Conservation (phyloP, 2,113 vertebrate genomes). For the Semnornis frantzii region DNA sequence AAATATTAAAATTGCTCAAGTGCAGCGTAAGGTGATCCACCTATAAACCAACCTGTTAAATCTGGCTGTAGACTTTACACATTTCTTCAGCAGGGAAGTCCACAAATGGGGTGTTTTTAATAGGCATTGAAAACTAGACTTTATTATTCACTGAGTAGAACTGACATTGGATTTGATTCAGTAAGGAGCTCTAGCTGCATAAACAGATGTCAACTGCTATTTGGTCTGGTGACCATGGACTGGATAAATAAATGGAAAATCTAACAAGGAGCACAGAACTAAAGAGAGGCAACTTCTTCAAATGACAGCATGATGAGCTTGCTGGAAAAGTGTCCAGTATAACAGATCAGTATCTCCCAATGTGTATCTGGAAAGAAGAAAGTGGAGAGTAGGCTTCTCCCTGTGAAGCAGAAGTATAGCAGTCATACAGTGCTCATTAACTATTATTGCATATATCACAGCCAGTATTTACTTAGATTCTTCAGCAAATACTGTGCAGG, state of each 20-base stretch:
- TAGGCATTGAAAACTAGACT: slow-evolving; percentile 16
- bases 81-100: slow-evolving; percentile 27
- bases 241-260: slow-evolving; percentile 27
- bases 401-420: not conserved
- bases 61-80: not conserved
- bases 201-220: slow-evolving; percentile 27
- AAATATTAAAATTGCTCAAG: not conserved
- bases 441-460: not conserved
- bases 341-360: not conserved
- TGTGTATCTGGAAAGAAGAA: not conserved
- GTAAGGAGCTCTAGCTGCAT: slow-evolving; percentile 30
- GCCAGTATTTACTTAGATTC: not conserved
- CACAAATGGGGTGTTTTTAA: slow-evolving; percentile 29
- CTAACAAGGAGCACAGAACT: not conserved
- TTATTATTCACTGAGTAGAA: slow-evolving; percentile 17
- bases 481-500: not conserved
- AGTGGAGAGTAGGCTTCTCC: not conserved
- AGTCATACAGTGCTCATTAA: not conserved
- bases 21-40: not conserved
- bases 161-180: slow-evolving; percentile 20
- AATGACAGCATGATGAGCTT: not conserved
- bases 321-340: not conserved
- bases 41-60: not conserved
- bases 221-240: slow-evolving; percentile 9
- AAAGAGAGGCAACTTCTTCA: not conserved